These are phyloP conservation scores for Grapholita molesta DNA, from an alignment of 1,140 invertebrate genomes.

Conservation along the genomic window DNA sequence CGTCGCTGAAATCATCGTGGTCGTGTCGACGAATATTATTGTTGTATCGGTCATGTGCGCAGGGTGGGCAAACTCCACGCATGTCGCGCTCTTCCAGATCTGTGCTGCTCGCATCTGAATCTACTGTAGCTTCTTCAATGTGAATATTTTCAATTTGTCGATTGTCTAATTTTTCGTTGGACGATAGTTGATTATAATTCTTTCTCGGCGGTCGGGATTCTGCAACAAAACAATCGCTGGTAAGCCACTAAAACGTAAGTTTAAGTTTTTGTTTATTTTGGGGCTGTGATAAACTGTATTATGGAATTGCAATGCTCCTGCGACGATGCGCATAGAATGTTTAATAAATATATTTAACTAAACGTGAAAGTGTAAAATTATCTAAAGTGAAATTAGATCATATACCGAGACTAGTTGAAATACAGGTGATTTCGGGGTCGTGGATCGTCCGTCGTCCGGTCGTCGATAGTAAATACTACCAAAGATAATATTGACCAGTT, in stretches of 20 bases:
- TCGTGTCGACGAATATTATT: constrained; percentile 66
- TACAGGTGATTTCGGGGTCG: no score
- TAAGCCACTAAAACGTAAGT: neutral
- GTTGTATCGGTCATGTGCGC: constrained; percentile 72
- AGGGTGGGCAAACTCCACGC: constrained; percentile 62
- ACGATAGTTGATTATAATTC: constrained; percentile 76
- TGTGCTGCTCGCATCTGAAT: constrained; percentile 74
- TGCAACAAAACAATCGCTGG: constrained; percentile 30
- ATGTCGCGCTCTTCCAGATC: constrained; percentile 70
- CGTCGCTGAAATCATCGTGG: constrained; percentile 74
- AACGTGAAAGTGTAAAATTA: no score
- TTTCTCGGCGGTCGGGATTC: constrained; percentile 70
- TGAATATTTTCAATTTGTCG: constrained; percentile 63
- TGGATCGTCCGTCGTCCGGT: no score
- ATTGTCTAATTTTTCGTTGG: constrained; percentile 71
- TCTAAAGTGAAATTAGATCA: no score
- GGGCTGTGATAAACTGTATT: neutral
- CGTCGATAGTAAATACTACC: no score
- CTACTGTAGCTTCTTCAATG: constrained; percentile 66
- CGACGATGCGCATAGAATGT: neutral
- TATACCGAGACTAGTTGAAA: no score
- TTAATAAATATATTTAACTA: no score
- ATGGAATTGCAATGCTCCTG: neutral
- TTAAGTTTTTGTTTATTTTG: neutral
- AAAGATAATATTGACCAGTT: no score